Evolutionary conservation across 1,140 invertebrate species (phyloP).

Genomic region (Stenopsyche tienmushanensis): DNA sequence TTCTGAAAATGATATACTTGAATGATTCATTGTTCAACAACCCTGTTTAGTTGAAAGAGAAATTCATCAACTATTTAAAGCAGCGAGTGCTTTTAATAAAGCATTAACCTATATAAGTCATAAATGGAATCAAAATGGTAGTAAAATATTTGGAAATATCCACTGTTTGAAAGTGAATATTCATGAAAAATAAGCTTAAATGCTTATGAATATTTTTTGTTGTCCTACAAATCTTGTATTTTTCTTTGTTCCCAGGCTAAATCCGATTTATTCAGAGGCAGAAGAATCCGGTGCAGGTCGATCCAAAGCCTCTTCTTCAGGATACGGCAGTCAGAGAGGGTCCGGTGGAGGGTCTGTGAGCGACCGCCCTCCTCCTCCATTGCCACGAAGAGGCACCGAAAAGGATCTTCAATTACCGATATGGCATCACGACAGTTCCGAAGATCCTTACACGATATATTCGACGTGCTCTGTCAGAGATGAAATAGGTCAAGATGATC

Average conservation of each 20-base stretch:
- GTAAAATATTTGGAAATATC: too few relatives aligned
- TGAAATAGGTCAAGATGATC: conserved; percentile 5
- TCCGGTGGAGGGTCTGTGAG: conserved; percentile 36
- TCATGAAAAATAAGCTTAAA: too few relatives aligned
- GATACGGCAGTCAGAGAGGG: conserved; percentile 39
- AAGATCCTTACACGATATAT: conserved; percentile 38
- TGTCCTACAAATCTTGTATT: too few relatives aligned
- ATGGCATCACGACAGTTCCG: conserved; percentile 19
- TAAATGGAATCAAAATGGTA: too few relatives aligned
- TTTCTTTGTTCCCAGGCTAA: conserved; percentile 34
- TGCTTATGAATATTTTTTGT: neutral
- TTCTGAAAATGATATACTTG: too few relatives aligned
- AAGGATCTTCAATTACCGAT: conserved; percentile 13
- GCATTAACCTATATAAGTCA: too few relatives aligned
- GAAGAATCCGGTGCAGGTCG: conserved; percentile 37
- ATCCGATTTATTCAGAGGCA: conserved; percentile 40
- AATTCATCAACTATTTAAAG: too few relatives aligned
- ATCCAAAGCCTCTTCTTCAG: conserved; percentile 40
- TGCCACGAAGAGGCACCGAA: neutral
- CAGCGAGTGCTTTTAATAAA: too few relatives aligned
- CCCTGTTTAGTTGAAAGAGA: too few relatives aligned
- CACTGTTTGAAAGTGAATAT: too few relatives aligned
- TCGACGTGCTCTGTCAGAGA: conserved; percentile 30
- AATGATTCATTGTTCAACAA: too few relatives aligned
- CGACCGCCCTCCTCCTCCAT: conserved; percentile 15